Evolutionary conservation across 2,888 invertebrate genomes (phyloP).

Genomic region (Halictus ligatus): DNA sequence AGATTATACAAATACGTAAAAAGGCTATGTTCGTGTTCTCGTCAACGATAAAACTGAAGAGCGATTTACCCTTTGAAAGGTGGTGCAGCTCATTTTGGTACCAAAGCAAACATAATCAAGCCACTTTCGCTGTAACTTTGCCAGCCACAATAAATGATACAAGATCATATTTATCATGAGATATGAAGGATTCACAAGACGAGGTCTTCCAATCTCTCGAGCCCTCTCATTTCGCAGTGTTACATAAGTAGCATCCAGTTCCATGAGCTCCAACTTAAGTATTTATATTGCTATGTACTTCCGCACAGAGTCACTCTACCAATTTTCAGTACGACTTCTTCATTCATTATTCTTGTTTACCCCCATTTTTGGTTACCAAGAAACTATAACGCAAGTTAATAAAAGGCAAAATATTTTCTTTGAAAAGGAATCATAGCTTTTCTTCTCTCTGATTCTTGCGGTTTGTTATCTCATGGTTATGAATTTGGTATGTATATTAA

Average conservation of each 20-base stretch:
- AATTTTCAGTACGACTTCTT: slow-evolving; percentile 61
- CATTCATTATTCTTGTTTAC: slow-evolving; percentile 45
- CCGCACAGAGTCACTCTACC: slow-evolving; percentile 23
- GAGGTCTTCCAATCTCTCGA: slow-evolving; percentile 45
- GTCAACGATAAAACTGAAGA: slow-evolving; percentile 42
- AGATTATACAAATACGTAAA: background rate
- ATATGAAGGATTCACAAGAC: slow-evolving; percentile 70
- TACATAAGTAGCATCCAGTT: slow-evolving; percentile 54
- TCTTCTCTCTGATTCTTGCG: background rate
- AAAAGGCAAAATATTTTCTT: slow-evolving; percentile 9
- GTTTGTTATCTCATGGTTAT: background rate
- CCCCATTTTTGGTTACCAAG: background rate
- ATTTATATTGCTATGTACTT: slow-evolving; percentile 58
- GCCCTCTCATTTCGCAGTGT: slow-evolving; percentile 27
- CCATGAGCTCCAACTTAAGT: slow-evolving; percentile 55
- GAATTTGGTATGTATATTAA: background rate
- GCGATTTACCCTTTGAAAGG: slow-evolving; percentile 41
- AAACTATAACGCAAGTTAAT: slow-evolving; percentile 20
- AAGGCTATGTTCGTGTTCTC: slow-evolving; percentile 10
- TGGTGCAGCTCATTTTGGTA: slow-evolving; percentile 65
- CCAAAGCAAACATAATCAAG: slow-evolving; percentile 70
- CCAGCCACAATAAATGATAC: slow-evolving; percentile 72
- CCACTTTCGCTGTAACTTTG: slow-evolving; percentile 55
- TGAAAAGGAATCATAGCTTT: background rate
- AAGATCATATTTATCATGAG: slow-evolving; percentile 70